Percentiles rank a stretch among this genome's conserved stretches.
Conservation (phyloP, 2,797 vertebrate genomes). For the Sternarchorhynchus goeldii region DNA sequence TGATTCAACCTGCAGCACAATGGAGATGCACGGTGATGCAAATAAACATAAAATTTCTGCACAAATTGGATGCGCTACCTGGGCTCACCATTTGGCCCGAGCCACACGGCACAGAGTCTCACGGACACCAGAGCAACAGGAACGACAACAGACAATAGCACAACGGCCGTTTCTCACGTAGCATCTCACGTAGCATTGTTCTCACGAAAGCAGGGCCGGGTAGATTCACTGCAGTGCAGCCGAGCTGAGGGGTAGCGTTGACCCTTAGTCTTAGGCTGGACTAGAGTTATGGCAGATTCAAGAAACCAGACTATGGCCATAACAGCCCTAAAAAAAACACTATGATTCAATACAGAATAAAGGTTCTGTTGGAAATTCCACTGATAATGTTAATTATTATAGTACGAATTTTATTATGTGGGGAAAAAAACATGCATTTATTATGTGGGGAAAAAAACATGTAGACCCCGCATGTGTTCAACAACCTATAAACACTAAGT, state of each 20-base stretch:
- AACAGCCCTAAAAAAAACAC: too few relatives aligned
- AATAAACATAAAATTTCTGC: not conserved
- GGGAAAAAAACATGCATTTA: too few relatives aligned
- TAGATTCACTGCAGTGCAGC: conserved; percentile 51
- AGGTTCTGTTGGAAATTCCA: too few relatives aligned
- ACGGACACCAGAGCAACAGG: not conserved
- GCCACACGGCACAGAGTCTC: not conserved
- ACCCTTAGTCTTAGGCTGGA: conserved; percentile 52
- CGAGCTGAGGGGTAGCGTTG: conserved; percentile 57
- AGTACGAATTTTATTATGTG: too few relatives aligned
- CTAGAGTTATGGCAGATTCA: conserved; percentile 44
- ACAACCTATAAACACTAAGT: too few relatives aligned
- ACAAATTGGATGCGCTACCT: conserved; percentile 18
- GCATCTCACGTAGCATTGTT: not conserved
- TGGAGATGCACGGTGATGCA: not conserved
- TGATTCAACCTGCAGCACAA: conserved; percentile 29
- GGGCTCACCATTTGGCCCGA: not conserved
- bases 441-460: too few relatives aligned
- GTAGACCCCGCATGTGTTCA: too few relatives aligned
- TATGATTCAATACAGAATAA: too few relatives aligned
- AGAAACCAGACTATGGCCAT: not conserved
- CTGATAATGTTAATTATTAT: too few relatives aligned
- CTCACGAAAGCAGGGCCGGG: conserved; percentile 53
- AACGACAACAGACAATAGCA: too few relatives aligned
- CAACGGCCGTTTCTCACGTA: too few relatives aligned